Percentiles rank a stretch among this genome's conserved stretches.
Evolutionary conservation across 2,888 invertebrate species (phyloP).

Genomic region (Teleiodes luculella): DNA sequence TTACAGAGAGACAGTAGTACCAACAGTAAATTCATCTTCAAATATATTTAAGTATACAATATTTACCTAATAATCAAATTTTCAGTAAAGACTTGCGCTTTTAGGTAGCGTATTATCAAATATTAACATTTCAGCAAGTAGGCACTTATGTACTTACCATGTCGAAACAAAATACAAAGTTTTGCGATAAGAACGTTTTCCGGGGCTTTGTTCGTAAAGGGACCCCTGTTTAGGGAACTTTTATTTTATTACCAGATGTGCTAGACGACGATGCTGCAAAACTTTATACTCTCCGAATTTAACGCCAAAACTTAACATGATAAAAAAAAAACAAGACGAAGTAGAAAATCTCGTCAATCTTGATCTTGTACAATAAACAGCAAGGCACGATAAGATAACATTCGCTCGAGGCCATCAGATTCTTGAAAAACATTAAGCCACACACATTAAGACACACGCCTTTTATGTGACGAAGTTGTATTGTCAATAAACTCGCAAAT

Average conservation of each 20-base stretch:
- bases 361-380: no score
- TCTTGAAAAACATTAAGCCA: no score
- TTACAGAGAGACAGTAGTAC: no score
- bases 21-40: no score
- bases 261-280: constrained; percentile 22
- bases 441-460: neutral
- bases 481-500: constrained; percentile 1
- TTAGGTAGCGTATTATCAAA: constrained; percentile 31
- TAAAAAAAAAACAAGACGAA: no score
- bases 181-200: constrained; percentile 33
- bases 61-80: constrained; percentile 24
- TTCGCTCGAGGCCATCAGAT: no score
- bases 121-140: constrained; percentile 40
- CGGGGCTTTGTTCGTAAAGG: constrained; percentile 26
- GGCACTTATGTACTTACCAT: constrained; percentile 37
- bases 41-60: no score
- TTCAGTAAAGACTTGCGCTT: constrained; percentile 33
- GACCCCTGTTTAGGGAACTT: constrained; percentile 28
- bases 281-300: constrained; percentile 14
- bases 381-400: no score
- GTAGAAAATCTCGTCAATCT: no score
- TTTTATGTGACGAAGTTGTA: neutral
- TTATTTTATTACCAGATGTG: constrained; percentile 28
- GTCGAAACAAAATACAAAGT: constrained; percentile 29
- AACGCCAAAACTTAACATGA: no score